A percentile compares a stretch with the other conserved stretches of the same genome.
These are phyloP conservation scores for Corythaeola cristata DNA, from an alignment of 2,113 vertebrate genomes.

Conservation along the genomic window DNA sequence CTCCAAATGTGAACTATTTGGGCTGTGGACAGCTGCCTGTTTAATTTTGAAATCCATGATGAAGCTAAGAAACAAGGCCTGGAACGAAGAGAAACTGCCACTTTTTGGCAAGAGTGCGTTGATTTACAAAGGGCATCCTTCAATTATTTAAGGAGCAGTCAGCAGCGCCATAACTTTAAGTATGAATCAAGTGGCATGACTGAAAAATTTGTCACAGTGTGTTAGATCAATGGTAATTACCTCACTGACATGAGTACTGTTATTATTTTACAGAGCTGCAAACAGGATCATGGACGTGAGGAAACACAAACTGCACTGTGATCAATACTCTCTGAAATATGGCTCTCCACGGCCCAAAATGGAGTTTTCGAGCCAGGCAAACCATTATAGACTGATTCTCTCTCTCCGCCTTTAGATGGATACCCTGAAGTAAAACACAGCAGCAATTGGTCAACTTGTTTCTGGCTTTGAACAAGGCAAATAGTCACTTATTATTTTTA, in stretches of 20 bases:
- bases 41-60: conserved; percentile 72
- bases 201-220: conserved; percentile 89
- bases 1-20: not conserved
- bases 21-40: conserved; percentile 59
- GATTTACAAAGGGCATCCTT: conserved; percentile 77
- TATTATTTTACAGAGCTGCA: conserved; percentile 98
- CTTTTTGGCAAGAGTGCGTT: conserved; percentile 57
- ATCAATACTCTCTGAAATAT: conserved; percentile 95
- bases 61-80: conserved; percentile 60
- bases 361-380: conserved; percentile 87
- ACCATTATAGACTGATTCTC: conserved; percentile 84
- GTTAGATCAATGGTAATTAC: conserved; percentile 99
- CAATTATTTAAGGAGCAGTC: conserved; percentile 78
- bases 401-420: conserved; percentile 69
- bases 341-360: conserved; percentile 85
- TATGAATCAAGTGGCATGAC: conserved; percentile 89
- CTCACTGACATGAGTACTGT: conserved; percentile 95
- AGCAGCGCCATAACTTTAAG: conserved; percentile 77
- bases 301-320: conserved; percentile 81
- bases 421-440: conserved; percentile 76
- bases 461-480: conserved; percentile 73
- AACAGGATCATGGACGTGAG: conserved; percentile 88
- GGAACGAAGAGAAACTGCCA: conserved; percentile 68
- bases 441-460: conserved; percentile 76
- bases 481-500: conserved; percentile 76